phyloP scores from a whole-genome alignment of 2,888 invertebrate species.

The Taenaris catops region DNA sequence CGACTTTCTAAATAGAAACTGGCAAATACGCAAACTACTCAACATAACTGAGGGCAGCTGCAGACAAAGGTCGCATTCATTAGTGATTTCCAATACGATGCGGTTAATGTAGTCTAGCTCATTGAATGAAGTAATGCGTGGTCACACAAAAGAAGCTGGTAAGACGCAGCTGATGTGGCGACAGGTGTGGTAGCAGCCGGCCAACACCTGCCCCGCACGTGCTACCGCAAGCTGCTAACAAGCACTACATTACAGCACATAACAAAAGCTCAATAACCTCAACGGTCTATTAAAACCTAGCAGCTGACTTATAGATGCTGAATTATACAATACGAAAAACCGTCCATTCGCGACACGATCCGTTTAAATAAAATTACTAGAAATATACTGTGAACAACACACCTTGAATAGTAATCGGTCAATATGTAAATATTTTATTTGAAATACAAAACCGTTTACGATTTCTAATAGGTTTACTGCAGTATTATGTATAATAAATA shows the following conservation, averaged over 20 bases:
- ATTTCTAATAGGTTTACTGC: constrained; percentile 34
- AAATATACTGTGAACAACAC: constrained; percentile 19
- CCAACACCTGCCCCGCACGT: constrained; percentile 63
- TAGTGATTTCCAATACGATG: constrained; percentile 9
- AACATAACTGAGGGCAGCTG: constrained; percentile 7
- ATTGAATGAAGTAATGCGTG: constrained; percentile 26
- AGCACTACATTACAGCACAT: constrained; percentile 39
- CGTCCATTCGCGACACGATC: constrained; percentile 21
- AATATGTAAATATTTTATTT: constrained; percentile 18
- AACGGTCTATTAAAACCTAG: constrained; percentile 15
- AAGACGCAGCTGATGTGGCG: constrained; percentile 64
- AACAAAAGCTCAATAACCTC: constrained; percentile 39
- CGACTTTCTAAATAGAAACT: constrained; percentile 8
- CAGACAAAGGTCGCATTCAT: constrained; percentile 10
- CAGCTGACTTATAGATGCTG: constrained; percentile 39
- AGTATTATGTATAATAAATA: constrained; percentile 4
- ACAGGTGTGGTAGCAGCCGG: constrained; percentile 76
- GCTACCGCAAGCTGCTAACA: constrained; percentile 70
- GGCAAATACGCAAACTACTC: background rate
- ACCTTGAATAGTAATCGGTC: constrained; percentile 21
- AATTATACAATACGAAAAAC: constrained; percentile 30
- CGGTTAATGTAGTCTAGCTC: constrained; percentile 5
- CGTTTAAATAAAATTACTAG: constrained; percentile 21
- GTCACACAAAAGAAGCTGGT: constrained; percentile 47
- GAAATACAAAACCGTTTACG: constrained; percentile 34